Evolutionary conservation across 2,797 vertebrate genomes (phyloP), one percentile per base, ranked within the genome.

Genomic region (Micropoecilia bifurca): DNA sequence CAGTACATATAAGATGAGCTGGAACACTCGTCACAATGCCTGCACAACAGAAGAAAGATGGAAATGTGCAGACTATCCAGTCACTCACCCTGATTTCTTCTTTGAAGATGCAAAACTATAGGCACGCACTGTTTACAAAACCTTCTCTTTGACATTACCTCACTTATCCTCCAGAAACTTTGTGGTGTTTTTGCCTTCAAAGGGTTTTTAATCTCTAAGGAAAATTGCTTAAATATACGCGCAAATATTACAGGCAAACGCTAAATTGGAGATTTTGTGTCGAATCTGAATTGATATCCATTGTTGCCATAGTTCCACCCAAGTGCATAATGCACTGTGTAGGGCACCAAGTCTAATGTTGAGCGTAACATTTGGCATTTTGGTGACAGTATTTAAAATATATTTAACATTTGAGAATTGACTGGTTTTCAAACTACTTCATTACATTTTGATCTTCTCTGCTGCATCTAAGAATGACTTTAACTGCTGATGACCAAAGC

Each of bases 1-100:
- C 98, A 97, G 97, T 97, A 97, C 97, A 98, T 98, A 97, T 96
- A 96, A 97, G 93, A 96, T 95, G 94, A 96, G 94, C 83, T 85
- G 91, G 90, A 83, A 89, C 88, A 84, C 89, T 92, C 79, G 85
- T 91, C 91, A 92, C 90, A 92, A 89, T 90, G 90, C 89, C 88
- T 91, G 92, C 90, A 93, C 91, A 82, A 94, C 93, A 93, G 93
- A 93, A 95, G 87, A 88, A 91, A 89, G 87, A 90, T 92, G 91
- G 91, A 95, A 94, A 95, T 95, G 88, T 91, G 85, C 81, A 47
- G 73, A 77, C 79, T 83, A 87, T 75, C 90, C 78, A 79, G 84
- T 86, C 87, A 79, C 82, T 90, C 84, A 63, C 80, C 76, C 77
- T 73, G 77, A 84, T 81, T 86, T 78, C 83, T 81, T 80, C 90